phyloP scores from a whole-genome alignment of 2,113 vertebrate species.

The Leptosomus discolor region DNA sequence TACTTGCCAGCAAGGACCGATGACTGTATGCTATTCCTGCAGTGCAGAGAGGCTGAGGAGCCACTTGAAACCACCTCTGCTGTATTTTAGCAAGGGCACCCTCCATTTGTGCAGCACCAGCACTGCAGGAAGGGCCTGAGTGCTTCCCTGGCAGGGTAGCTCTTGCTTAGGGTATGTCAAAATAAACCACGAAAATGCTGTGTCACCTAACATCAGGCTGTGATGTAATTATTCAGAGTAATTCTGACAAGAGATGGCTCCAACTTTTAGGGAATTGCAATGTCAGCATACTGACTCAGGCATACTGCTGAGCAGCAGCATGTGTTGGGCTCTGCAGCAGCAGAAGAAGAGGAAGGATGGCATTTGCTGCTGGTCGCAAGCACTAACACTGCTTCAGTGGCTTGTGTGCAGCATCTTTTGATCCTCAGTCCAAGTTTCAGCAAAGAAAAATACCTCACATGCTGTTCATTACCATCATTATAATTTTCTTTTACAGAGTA shows the following conservation, averaged over 20 bases:
- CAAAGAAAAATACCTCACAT: neutral
- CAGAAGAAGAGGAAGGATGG: neutral
- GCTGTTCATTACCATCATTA: neutral
- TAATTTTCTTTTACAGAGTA: neutral
- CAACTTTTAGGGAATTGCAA: neutral
- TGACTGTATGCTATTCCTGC: neutral
- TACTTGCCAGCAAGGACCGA: neutral
- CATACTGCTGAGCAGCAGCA: rapidly evolving
- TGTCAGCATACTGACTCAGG: neutral
- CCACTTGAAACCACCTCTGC: neutral
- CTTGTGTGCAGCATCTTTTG: neutral
- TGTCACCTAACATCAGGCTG: neutral
- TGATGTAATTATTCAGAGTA: neutral
- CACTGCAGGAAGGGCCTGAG: neutral
- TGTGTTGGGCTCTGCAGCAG: neutral
- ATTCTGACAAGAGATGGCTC: neutral
- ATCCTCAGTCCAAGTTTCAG: neutral
- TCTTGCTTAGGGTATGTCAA: neutral
- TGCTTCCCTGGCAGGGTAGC: neutral
- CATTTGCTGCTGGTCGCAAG: neutral
- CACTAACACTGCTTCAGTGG: rapidly evolving
- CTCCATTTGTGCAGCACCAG: neutral
- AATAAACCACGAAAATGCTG: neutral
- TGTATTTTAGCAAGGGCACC: neutral
- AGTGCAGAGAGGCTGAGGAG: neutral